phyloP scores from a whole-genome alignment of 2,113 vertebrate species.

The Tragulus kanchil region DNA sequence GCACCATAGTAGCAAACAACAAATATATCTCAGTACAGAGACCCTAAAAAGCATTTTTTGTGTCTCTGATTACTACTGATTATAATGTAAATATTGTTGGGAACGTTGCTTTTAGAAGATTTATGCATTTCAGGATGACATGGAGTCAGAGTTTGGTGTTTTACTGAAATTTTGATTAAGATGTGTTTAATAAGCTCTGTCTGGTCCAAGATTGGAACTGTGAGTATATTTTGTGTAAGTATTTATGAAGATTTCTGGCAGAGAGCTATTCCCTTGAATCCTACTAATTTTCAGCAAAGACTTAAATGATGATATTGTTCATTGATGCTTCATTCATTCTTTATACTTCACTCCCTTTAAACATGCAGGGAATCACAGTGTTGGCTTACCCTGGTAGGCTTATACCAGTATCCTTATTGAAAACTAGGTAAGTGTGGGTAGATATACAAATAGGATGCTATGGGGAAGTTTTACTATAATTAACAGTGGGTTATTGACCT shows the following conservation, averaged over 20 bases:
- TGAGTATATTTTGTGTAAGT: not conserved
- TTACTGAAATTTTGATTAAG: not conserved
- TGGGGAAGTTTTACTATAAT: not conserved
- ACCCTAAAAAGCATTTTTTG: not conserved
- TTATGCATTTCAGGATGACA: not conserved
- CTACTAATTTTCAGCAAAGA: not conserved
- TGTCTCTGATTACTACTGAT: not conserved
- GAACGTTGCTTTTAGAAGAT: not conserved
- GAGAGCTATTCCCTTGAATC: not conserved
- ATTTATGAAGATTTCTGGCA: not conserved
- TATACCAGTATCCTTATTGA: not conserved
- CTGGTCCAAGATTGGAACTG: not conserved
- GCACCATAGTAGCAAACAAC: no score
- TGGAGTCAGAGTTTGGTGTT: not conserved
- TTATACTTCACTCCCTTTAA: not conserved
- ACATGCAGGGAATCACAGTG: not conserved
- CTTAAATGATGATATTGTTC: not conserved
- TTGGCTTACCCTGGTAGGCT: not conserved
- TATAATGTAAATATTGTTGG: not conserved
- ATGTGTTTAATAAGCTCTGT: not conserved
- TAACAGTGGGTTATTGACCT: not conserved
- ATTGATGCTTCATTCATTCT: not conserved
- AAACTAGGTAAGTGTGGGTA: not conserved
- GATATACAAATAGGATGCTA: not conserved
- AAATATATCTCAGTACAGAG: not conserved